A percentile compares a stretch with the other conserved stretches of the same genome.
phyloP scores from a whole-genome alignment of 2,888 invertebrate species.

The Nebria salina region DNA sequence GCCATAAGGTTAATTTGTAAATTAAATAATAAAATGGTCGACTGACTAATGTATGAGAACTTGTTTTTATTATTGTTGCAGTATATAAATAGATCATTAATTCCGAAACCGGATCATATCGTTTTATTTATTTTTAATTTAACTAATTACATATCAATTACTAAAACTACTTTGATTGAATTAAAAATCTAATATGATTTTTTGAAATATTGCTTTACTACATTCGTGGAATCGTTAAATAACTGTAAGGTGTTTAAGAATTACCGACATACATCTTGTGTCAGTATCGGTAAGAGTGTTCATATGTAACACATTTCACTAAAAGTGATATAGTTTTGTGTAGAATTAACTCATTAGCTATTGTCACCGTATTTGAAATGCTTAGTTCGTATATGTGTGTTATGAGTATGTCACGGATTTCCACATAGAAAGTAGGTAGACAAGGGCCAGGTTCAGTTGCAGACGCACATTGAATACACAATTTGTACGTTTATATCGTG shows the following conservation, averaged over 20 bases:
- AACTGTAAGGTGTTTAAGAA: no score
- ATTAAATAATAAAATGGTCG: neutral
- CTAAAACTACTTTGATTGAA: no score
- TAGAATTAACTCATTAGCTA: neutral
- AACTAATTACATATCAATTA: neutral
- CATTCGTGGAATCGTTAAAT: no score
- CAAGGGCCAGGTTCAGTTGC: conserved; percentile 4
- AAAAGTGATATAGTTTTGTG: neutral
- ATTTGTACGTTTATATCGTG: neutral
- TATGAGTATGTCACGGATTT: conserved; percentile 20
- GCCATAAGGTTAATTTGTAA: neutral
- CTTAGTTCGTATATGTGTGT: neutral
- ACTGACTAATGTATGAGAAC: neutral
- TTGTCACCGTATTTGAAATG: neutral
- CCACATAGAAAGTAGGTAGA: conserved; percentile 26
- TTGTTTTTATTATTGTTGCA: neutral
- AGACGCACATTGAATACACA: conserved; percentile 4
- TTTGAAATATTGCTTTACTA: no score
- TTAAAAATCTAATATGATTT: no score
- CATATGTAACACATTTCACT: no score
- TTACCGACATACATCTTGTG: no score
- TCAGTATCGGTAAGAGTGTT: no score
- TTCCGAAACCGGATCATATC: neutral
- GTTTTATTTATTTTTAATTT: neutral
- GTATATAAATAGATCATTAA: neutral